phyloP scores from a whole-genome alignment of 2,888 invertebrate species.

The Amblyjoppa proteus region DNA sequence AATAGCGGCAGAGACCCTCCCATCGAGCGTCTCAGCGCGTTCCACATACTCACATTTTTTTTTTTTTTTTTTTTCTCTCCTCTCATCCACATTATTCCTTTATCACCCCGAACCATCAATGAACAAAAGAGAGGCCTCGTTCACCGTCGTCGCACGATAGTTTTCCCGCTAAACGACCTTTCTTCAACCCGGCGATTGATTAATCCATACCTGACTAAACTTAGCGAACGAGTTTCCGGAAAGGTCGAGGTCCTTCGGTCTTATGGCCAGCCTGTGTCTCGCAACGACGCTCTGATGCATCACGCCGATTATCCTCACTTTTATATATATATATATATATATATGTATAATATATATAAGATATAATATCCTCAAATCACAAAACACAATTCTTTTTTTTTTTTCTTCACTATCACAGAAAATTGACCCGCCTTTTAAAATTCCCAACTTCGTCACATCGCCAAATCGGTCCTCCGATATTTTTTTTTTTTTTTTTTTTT shows the following conservation, averaged over 20 bases:
- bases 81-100: not conserved
- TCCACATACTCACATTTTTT: constrained; percentile 10
- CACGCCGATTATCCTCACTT: constrained; percentile 9
- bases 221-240: constrained; percentile 61
- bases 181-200: not conserved
- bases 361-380: not conserved
- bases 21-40: constrained; percentile 19
- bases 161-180: not conserved
- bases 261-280: constrained; percentile 64
- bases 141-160: not conserved
- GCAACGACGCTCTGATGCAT: constrained; percentile 66
- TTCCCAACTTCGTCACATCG: too few relatives aligned
- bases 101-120: not conserved
- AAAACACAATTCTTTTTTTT: not conserved
- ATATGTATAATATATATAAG: too few relatives aligned
- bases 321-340: not conserved
- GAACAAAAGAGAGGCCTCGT: not conserved
- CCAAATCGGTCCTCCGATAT: constrained; percentile 12
- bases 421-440: too few relatives aligned
- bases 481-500: too few relatives aligned
- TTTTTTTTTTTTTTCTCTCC: not conserved
- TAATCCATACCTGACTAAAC: constrained; percentile 69
- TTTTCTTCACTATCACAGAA: not conserved
- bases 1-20: not conserved
- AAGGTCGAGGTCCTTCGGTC: constrained; percentile 72